Percentiles rank a stretch among this genome's conserved stretches.
Conservation (phyloP, 2,888 invertebrate species). For the Cataglyphis cursor region DNA sequence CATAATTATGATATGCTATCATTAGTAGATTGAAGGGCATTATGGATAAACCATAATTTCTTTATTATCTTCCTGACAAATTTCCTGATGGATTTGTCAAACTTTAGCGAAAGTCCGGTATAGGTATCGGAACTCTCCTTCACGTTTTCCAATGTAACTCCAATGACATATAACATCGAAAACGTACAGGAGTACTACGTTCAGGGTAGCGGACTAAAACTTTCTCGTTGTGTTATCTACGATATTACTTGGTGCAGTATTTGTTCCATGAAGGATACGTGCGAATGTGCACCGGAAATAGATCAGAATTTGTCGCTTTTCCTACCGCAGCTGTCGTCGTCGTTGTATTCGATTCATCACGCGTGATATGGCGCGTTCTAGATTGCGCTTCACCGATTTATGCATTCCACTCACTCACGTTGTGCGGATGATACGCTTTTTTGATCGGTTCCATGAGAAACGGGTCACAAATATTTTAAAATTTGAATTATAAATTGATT, state of each 20-base stretch:
- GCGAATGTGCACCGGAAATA: constrained; percentile 10
- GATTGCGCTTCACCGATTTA: constrained; percentile 6
- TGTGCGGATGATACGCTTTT: neutral
- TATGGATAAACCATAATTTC: neutral
- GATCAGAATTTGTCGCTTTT: constrained; percentile 45
- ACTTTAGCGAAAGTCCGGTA: neutral
- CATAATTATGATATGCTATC: neutral
- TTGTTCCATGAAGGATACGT: constrained; percentile 17
- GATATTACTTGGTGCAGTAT: constrained; percentile 1
- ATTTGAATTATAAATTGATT: constrained; percentile 29
- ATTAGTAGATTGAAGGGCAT: neutral
- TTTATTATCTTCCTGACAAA: neutral
- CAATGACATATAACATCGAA: constrained; percentile 16
- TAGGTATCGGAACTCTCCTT: neutral
- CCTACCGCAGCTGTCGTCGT: constrained; percentile 4
- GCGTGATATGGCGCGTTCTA: constrained; percentile 2
- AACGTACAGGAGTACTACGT: neutral
- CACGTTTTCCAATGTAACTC: constrained; percentile 15
- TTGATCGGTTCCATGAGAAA: neutral
- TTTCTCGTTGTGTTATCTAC: constrained; percentile 7
- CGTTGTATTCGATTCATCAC: constrained; percentile 4
- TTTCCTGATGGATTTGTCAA: neutral
- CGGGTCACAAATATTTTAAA: neutral
- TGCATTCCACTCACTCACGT: neutral
- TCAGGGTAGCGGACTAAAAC: constrained; percentile 25